Evolutionary conservation across 2,113 vertebrate genomes (phyloP).

Genomic region (Brachirus orientalis): DNA sequence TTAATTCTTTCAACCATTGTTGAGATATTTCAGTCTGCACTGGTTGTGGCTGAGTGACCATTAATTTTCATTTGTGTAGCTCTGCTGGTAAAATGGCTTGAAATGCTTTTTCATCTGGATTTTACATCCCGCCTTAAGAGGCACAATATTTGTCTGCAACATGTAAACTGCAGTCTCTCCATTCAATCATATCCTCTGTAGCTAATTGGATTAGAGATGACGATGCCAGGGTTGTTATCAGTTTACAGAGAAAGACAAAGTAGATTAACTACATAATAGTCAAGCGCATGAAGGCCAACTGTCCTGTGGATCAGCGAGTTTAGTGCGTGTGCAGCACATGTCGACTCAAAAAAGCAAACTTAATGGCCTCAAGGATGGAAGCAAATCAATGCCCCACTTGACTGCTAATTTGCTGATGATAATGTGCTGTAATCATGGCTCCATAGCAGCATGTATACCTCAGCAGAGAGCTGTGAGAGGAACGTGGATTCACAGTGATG

Average conservation of each 20-base stretch:
- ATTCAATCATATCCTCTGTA: constrained; percentile 17
- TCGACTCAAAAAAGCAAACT: constrained; percentile 52
- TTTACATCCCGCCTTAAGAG: neutral
- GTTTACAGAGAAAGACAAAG: constrained; percentile 51
- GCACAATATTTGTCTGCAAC: neutral
- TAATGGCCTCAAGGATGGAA: constrained; percentile 40
- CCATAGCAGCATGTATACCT: constrained; percentile 18
- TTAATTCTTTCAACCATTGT: too few relatives aligned
- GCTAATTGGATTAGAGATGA: constrained; percentile 44
- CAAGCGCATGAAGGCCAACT: neutral
- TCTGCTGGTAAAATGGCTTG: neutral
- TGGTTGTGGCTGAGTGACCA: neutral
- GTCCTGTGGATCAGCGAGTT: constrained; percentile 31
- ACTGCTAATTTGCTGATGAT: constrained; percentile 39
- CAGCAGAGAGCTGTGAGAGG: constrained; percentile 4
- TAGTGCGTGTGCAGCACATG: constrained; percentile 18
- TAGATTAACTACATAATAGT: constrained; percentile 49
- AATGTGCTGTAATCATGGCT: constrained; percentile 28
- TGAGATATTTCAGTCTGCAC: neutral
- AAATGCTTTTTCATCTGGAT: neutral
- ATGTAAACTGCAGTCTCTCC: neutral
- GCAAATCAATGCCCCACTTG: constrained; percentile 25
- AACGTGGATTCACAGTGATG: constrained; percentile 19
- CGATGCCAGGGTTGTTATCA: constrained; percentile 33
- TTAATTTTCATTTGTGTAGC: neutral